Percentiles rank a stretch among this genome's conserved stretches.
Conservation (phyloP, 2,797 vertebrate species). For the Pempheris klunzingeri region DNA sequence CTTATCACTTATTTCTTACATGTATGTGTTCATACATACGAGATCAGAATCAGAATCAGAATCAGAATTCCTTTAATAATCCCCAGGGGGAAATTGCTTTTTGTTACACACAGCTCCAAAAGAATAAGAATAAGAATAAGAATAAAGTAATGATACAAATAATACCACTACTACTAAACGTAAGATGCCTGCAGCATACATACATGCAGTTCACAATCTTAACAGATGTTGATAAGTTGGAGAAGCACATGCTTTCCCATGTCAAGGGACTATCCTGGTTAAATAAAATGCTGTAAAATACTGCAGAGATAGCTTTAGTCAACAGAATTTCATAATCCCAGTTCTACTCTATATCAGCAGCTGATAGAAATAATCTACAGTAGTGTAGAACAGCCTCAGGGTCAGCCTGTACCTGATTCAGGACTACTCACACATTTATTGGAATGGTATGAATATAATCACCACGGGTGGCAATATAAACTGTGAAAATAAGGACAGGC, state of each 20-base stretch:
- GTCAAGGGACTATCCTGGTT: no score
- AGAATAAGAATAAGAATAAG: no score
- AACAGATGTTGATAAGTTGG: neutral
- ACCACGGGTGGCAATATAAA: neutral
- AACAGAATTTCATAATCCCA: neutral
- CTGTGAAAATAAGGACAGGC: neutral
- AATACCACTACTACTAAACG: no score
- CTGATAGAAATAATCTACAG: neutral
- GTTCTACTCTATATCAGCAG: neutral
- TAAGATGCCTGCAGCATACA: no score
- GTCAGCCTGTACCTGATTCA: neutral
- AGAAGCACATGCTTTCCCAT: neutral
- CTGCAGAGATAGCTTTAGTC: neutral
- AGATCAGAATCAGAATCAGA: no score
- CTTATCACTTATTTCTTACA: neutral
- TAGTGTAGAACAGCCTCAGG: neutral
- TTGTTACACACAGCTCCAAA: no score
- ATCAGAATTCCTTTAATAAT: no score
- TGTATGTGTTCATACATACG: neutral
- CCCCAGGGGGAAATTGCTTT: no score
- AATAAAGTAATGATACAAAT: no score
- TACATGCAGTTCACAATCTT: neutral
- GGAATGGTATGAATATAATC: neutral
- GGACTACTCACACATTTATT: neutral
- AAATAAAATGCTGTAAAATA: no score